Conservation (phyloP, 1,140 invertebrate genomes). For the Vanessa tameamea region DNA sequence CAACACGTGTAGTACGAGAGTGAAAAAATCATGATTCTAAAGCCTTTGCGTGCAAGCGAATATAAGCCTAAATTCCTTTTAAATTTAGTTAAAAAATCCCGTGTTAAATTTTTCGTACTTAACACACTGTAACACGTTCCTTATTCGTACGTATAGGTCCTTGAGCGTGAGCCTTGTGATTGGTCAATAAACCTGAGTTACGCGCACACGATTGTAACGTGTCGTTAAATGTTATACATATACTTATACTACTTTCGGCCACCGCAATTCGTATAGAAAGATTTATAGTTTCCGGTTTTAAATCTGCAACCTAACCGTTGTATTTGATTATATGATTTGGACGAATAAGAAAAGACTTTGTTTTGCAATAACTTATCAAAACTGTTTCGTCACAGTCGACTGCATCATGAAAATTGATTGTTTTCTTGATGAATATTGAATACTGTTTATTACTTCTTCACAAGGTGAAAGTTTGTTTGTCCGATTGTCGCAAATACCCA, state of each 20-base stretch:
- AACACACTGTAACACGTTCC: constrained; percentile 9
- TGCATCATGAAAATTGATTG: constrained; percentile 23
- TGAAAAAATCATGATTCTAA: constrained; percentile 1
- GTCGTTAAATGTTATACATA: constrained; percentile 24
- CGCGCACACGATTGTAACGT: constrained; percentile 27
- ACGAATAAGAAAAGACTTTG: constrained; percentile 25
- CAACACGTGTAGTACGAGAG: constrained; percentile 27
- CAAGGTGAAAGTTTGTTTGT: background rate
- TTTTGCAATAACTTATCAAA: constrained; percentile 26
- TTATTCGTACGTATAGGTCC: constrained; percentile 32
- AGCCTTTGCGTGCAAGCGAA: constrained; percentile 20
- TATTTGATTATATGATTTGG: constrained; percentile 23
- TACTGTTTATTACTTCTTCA: background rate
- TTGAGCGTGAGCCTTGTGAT: constrained; percentile 33
- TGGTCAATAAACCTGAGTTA: constrained; percentile 23
- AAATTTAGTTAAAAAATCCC: constrained; percentile 26
- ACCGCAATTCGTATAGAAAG: constrained; percentile 29
- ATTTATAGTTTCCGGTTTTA: constrained; percentile 38
- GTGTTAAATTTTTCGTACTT: constrained; percentile 20
- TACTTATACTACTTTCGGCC: constrained; percentile 24
- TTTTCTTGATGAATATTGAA: constrained; percentile 13
- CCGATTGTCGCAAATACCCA: background rate
- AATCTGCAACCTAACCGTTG: constrained; percentile 26
- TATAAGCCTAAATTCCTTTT: constrained; percentile 14
- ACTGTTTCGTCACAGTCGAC: constrained; percentile 30